Percentiles rank a stretch among this genome's conserved stretches.
Evolutionary conservation across 2,797 vertebrate species (phyloP).

Genomic region (Urocyon cinereoargenteus): DNA sequence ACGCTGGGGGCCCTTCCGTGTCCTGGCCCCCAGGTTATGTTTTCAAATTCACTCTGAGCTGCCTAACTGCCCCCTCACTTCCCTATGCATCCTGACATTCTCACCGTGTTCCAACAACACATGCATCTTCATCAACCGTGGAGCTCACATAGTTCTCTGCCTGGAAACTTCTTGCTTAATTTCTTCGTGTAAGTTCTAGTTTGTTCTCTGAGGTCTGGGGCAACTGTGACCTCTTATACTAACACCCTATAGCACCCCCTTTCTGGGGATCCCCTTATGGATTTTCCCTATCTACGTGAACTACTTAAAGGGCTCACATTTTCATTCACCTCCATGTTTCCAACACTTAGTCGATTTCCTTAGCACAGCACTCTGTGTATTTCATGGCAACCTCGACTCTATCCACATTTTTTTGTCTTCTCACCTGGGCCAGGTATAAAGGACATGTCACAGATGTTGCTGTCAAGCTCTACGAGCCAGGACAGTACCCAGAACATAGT

Average conservation of each 20-base stretch:
- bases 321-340: too few relatives aligned
- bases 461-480: neutral
- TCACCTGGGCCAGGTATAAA: neutral
- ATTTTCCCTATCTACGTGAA: neutral
- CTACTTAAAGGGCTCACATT: too few relatives aligned
- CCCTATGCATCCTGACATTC: too few relatives aligned
- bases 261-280: neutral
- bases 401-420: neutral
- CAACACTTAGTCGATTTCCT: too few relatives aligned
- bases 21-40: neutral
- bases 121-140: neutral
- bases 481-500: neutral
- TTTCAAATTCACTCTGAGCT: neutral
- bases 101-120: neutral
- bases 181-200: neutral
- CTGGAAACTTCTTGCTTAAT: neutral
- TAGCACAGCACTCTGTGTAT: accelerated
- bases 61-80: neutral
- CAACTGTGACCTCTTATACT: neutral
- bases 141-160: neutral
- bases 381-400: neutral
- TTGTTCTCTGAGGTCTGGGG: neutral
- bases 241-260: neutral
- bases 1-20: neutral
- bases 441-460: neutral